These are phyloP conservation scores for Rhineura floridana DNA, from an alignment of 2,113 vertebrate species.

Conservation along the genomic window DNA sequence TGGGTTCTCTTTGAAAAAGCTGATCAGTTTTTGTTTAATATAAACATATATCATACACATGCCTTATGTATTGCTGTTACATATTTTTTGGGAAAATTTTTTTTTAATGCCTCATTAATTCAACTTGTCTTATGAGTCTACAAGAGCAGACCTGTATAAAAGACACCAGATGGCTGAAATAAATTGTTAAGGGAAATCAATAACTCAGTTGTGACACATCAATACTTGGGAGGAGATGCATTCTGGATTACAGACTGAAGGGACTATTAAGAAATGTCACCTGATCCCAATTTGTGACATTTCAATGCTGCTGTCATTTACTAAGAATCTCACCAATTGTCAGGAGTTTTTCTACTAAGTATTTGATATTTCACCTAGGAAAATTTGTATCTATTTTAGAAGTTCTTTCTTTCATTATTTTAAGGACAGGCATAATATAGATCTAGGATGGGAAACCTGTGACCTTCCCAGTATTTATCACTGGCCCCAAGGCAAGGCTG, in stretches of 20 bases:
- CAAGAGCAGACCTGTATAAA: slow-evolving; percentile 40
- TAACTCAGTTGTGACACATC: slow-evolving; percentile 57
- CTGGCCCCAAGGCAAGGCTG: too few relatives aligned
- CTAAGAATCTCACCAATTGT: slow-evolving; percentile 49
- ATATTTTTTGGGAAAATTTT: background rate
- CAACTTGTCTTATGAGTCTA: slow-evolving; percentile 40
- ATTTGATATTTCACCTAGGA: slow-evolving; percentile 28
- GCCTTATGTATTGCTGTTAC: background rate
- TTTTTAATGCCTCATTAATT: slow-evolving; percentile 1
- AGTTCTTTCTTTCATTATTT: slow-evolving; percentile 5
- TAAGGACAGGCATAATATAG: background rate
- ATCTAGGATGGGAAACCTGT: too few relatives aligned
- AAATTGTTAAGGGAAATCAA: slow-evolving; percentile 61
- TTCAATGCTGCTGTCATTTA: slow-evolving; percentile 62
- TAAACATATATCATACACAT: background rate
- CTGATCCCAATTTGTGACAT: slow-evolving; percentile 57
- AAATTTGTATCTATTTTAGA: background rate
- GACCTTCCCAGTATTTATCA: too few relatives aligned
- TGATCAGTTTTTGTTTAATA: background rate
- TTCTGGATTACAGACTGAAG: slow-evolving; percentile 49
- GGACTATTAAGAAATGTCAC: slow-evolving; percentile 64
- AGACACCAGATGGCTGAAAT: slow-evolving; percentile 59
- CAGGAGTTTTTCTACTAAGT: slow-evolving; percentile 49
- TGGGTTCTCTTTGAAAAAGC: background rate
- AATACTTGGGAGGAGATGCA: slow-evolving; percentile 61